Percentiles rank a stretch among this genome's conserved stretches.
Evolutionary conservation across 2,888 invertebrate genomes (phyloP).

Genomic region (Nomada fucata): DNA sequence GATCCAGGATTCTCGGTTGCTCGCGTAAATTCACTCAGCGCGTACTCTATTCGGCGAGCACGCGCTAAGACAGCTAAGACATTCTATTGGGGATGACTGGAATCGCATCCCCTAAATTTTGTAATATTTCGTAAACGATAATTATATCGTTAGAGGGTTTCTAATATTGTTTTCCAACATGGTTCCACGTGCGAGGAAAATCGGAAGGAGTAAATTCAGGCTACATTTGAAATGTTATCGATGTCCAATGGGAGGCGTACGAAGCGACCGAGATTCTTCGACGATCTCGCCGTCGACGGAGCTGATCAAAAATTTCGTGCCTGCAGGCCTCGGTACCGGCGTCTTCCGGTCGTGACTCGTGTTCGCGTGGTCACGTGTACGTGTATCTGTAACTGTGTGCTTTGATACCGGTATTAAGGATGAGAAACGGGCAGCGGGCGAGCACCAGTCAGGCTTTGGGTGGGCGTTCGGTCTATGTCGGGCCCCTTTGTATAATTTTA

Average conservation of each 20-base stretch:
- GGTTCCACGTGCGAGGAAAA: conserved; percentile 53
- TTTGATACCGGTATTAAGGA: conserved; percentile 51
- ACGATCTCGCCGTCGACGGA: neutral
- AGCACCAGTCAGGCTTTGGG: conserved; percentile 86
- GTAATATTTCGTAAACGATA: conserved; percentile 4
- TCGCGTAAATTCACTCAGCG: conserved; percentile 32
- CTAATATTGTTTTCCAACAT: conserved; percentile 42
- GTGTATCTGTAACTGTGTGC: conserved; percentile 35
- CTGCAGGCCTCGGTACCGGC: neutral
- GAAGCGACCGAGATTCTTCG: neutral
- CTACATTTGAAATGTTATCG: neutral
- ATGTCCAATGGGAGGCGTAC: neutral
- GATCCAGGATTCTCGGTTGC: conserved; percentile 24
- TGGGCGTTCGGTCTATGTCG: conserved; percentile 94
- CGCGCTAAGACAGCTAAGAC: conserved; percentile 36
- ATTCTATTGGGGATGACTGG: too few species aligned
- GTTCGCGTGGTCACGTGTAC: neutral
- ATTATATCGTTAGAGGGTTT: conserved; percentile 33
- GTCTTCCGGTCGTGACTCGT: too few species aligned
- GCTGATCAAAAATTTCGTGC: neutral
- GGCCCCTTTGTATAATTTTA: conserved; percentile 93
- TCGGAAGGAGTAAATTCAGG: neutral
- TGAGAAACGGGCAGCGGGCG: conserved; percentile 81
- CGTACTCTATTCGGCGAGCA: conserved; percentile 46
- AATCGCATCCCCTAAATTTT: too few species aligned